phyloP scores from a whole-genome alignment of 2,888 invertebrate species.

The Chloroclystis v-ata region DNA sequence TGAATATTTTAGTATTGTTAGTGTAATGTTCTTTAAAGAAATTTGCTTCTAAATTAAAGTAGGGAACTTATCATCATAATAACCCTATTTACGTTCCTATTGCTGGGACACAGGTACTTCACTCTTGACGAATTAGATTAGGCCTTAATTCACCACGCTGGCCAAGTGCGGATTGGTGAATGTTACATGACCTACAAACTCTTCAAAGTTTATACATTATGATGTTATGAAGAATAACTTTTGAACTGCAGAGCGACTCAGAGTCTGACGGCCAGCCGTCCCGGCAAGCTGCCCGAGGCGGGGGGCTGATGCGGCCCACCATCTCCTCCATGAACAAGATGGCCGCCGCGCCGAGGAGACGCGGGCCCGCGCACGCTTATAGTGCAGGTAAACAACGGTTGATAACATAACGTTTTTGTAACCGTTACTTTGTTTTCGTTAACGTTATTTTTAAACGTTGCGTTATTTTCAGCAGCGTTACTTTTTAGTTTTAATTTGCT shows the following conservation, averaged over 20 bases:
- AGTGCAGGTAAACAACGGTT: conserved; percentile 79
- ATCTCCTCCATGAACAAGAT: conserved; percentile 90
- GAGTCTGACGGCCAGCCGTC: conserved; percentile 81
- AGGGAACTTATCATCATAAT: too few relatives aligned
- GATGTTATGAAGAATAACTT: neutral
- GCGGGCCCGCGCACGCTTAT: conserved; percentile 81
- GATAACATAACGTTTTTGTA: neutral
- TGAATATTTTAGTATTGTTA: neutral
- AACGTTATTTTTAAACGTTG: too few relatives aligned
- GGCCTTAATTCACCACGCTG: too few relatives aligned
- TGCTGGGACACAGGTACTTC: too few relatives aligned
- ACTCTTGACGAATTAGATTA: too few relatives aligned
- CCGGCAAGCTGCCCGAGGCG: conserved; percentile 47
- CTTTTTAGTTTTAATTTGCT: too few relatives aligned
- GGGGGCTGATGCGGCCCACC: conserved; percentile 85
- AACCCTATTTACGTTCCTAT: too few relatives aligned
- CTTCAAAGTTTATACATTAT: too few relatives aligned
- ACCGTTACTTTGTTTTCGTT: neutral
- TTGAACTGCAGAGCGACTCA: conserved; percentile 88
- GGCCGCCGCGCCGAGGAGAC: conserved; percentile 71
- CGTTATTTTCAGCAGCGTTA: too few relatives aligned
- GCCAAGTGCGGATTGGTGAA: too few relatives aligned
- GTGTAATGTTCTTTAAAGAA: neutral
- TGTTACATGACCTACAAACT: too few relatives aligned
- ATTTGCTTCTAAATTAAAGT: too few relatives aligned